Conservation (phyloP, 23 tunicate species). For the Corella eumyota region DNA sequence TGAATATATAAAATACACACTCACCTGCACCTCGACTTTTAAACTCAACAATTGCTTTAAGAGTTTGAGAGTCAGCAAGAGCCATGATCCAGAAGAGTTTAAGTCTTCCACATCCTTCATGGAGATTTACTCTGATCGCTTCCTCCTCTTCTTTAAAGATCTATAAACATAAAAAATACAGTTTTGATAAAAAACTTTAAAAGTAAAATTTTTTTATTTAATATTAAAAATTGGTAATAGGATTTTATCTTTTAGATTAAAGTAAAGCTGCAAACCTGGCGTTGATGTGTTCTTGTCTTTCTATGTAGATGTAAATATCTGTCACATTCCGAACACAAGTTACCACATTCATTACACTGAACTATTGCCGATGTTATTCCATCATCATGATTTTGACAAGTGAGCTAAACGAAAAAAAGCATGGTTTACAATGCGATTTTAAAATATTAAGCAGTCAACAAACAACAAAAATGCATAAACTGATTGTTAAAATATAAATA, state of each 20-base stretch:
- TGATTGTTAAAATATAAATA: no score
- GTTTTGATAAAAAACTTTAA: neutral
- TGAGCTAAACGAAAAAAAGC: conserved; percentile 23
- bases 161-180: conserved; percentile 11
- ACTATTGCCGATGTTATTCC: conserved; percentile 52
- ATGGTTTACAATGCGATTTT: neutral
- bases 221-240: no score
- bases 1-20: neutral
- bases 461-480: neutral
- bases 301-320: conserved; percentile 47
- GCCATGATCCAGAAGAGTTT: conserved; percentile 73
- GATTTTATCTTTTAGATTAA: no score
- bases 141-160: conserved; percentile 70
- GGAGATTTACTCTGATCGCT: conserved; percentile 59
- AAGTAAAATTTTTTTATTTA: no score
- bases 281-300: conserved; percentile 39
- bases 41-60: conserved; percentile 68
- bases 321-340: conserved; percentile 67
- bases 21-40: conserved; percentile 39
- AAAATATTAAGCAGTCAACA: neutral
- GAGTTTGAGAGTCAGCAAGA: conserved; percentile 48
- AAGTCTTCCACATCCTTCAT: conserved; percentile 71
- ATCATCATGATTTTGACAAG: conserved; percentile 73
- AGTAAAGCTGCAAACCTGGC: no score
- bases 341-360: conserved; percentile 55